Evolutionary conservation across 2,113 vertebrate genomes (phyloP).

Genomic region (Amazona guildingii): DNA sequence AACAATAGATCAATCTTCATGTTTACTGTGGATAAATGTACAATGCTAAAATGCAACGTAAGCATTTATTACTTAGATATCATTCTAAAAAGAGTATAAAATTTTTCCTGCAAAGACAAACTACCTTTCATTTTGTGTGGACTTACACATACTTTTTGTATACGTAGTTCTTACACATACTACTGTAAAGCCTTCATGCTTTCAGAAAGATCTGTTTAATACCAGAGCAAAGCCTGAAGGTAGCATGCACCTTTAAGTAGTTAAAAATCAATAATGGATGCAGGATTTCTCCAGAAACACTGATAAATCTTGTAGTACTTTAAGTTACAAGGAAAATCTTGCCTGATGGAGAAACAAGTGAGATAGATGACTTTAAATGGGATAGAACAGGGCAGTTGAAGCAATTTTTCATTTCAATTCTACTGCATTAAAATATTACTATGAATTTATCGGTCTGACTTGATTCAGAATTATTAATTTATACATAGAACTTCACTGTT

Average conservation of each 20-base stretch:
- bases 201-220: background rate
- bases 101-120: background rate
- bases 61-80: background rate
- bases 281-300: background rate
- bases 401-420: background rate
- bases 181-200: background rate
- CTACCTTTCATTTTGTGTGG: background rate
- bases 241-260: background rate
- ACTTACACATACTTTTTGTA: background rate
- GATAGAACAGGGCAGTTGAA: background rate
- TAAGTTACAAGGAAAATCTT: background rate
- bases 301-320: background rate
- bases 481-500: background rate
- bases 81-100: background rate
- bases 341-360: background rate
- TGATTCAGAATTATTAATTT: background rate
- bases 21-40: background rate
- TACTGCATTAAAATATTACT: background rate
- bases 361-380: background rate
- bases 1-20: background rate
- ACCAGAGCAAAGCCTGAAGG: background rate
- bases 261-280: background rate
- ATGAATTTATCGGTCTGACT: background rate
- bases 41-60: background rate
- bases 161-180: background rate